These are phyloP conservation scores for Callithrix jacchus DNA, from an alignment of 2,113 vertebrate genomes.

Conservation along the genomic window DNA sequence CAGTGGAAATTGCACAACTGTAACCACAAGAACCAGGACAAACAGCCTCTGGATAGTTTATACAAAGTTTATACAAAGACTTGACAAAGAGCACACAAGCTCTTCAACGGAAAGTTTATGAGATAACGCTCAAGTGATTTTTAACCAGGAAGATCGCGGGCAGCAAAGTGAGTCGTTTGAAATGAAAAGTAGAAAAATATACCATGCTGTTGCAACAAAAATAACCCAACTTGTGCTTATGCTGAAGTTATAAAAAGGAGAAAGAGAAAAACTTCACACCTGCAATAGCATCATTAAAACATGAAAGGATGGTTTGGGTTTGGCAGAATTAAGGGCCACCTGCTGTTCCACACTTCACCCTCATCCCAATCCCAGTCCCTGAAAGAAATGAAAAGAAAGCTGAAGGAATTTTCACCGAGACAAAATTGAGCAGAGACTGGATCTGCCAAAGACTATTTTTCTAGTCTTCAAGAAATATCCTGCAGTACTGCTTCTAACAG, in stretches of 20 bases:
- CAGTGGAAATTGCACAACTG: background rate
- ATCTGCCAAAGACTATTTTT: background rate
- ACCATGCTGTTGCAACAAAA: slow-evolving; percentile 41
- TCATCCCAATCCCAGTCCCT: background rate
- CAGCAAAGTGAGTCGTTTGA: slow-evolving; percentile 62
- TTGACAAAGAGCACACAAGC: background rate
- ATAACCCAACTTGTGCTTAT: slow-evolving; percentile 54
- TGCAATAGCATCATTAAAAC: slow-evolving; percentile 63
- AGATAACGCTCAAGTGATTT: background rate
- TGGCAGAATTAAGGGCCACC: slow-evolving; percentile 47
- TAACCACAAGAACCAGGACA: background rate
- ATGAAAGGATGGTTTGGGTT: slow-evolving; percentile 31
- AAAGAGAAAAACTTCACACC: slow-evolving; percentile 26
- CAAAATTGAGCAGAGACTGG: background rate
- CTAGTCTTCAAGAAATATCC: background rate
- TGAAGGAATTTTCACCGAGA: background rate
- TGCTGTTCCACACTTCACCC: slow-evolving; percentile 10
- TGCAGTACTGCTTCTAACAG: background rate
- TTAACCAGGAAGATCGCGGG: background rate
- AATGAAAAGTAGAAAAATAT: slow-evolving; percentile 67
- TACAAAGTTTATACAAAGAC: background rate
- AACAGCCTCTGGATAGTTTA: background rate
- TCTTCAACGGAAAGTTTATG: background rate
- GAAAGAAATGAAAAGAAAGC: slow-evolving; percentile 13
- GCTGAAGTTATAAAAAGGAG: slow-evolving; percentile 37